phyloP scores from a whole-genome alignment of 1,140 invertebrate species.

The Anoplophora glabripennis region DNA sequence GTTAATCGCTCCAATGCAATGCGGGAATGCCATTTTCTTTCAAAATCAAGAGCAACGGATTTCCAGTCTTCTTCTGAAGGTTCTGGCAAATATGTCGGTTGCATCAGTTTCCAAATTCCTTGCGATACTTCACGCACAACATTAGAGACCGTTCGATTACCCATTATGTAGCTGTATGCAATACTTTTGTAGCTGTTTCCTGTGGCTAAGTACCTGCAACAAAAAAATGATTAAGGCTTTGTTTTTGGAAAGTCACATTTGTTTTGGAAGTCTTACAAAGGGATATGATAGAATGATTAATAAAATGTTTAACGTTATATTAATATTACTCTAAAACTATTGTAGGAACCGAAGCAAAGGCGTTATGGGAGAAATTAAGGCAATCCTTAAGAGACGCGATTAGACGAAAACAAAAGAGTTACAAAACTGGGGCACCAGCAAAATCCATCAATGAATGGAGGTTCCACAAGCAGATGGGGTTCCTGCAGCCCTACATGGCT shows the following conservation, averaged over 20 bases:
- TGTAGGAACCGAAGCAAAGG: conserved; percentile 4
- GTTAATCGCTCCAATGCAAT: conserved; percentile 48
- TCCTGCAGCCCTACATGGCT: conserved; percentile 20
- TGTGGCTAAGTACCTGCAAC: conserved; percentile 22
- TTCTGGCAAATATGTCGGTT: conserved; percentile 28
- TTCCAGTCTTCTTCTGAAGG: conserved; percentile 29
- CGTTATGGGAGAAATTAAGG: conserved; percentile 4
- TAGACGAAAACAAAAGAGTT: conserved; percentile 18
- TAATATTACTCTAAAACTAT: not conserved
- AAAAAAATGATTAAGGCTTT: not conserved
- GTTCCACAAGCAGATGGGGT: conserved; percentile 26
- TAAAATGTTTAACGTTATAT: not conserved
- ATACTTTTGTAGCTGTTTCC: conserved; percentile 23
- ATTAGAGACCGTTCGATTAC: conserved; percentile 31
- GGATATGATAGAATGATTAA: not conserved
- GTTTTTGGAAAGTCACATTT: not conserved
- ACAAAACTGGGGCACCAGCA: conserved; percentile 22
- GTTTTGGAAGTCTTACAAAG: not conserved
- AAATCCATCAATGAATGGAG: conserved; percentile 23
- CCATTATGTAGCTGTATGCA: conserved; percentile 32
- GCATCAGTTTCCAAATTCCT: conserved; percentile 35
- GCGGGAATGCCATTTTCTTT: conserved; percentile 44
- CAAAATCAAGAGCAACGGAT: conserved; percentile 33
- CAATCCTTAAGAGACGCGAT: conserved; percentile 11
- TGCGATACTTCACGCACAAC: conserved; percentile 33